These are phyloP conservation scores for Muschampia plurimacula DNA, from an alignment of 2,888 invertebrate genomes.

Conservation along the genomic window DNA sequence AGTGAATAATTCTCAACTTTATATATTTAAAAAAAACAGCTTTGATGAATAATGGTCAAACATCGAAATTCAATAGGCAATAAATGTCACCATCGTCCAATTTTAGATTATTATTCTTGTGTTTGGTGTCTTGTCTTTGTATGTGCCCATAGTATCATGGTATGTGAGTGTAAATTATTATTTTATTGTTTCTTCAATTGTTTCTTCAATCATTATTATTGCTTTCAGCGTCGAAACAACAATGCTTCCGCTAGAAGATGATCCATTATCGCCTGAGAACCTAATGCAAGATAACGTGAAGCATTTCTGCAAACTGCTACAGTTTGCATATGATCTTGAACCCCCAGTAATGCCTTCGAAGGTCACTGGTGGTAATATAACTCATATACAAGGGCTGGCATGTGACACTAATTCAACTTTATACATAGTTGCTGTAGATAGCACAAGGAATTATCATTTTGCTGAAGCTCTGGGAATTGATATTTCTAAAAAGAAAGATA, in stretches of 20 bases:
- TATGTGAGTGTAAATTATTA: too few species aligned
- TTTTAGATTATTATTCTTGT: too few species aligned
- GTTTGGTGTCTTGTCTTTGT: too few species aligned
- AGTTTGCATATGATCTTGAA: constrained; percentile 71
- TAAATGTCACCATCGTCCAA: too few species aligned
- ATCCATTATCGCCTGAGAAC: constrained; percentile 82
- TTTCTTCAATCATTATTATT: neutral
- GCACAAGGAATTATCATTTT: constrained; percentile 89
- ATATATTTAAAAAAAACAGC: too few species aligned
- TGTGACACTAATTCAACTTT: constrained; percentile 73
- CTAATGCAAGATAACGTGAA: constrained; percentile 73
- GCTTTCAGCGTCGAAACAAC: constrained; percentile 72
- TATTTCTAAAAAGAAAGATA: constrained; percentile 84
- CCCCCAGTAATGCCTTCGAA: constrained; percentile 63
- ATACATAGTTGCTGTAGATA: constrained; percentile 89
- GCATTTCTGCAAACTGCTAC: constrained; percentile 70
- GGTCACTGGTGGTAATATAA: constrained; percentile 55
- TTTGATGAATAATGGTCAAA: too few species aligned
- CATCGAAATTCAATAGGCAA: too few species aligned
- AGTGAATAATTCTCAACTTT: too few species aligned
- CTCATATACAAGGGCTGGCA: constrained; percentile 75
- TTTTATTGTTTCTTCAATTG: too few species aligned
- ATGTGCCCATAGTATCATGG: too few species aligned
- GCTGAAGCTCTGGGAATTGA: constrained; percentile 91
- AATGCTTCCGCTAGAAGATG: constrained; percentile 77